Conservation (phyloP, 2,113 vertebrate genomes). For the Oreochromis spilurus region DNA sequence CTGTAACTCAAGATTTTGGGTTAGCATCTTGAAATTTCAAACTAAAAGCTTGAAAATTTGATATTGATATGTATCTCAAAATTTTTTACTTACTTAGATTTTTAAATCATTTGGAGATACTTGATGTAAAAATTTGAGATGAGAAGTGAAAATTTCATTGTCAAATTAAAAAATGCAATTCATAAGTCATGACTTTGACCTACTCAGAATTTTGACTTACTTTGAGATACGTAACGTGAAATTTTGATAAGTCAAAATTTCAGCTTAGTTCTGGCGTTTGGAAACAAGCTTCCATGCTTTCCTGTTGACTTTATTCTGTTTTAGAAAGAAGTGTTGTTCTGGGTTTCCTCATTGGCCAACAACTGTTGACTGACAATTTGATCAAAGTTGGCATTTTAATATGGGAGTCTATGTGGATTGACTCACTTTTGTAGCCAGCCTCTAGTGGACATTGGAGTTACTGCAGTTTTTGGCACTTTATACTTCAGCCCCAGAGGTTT, state of each 20-base stretch:
- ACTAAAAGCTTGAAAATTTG: not conserved
- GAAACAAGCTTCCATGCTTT: not conserved
- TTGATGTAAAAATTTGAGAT: not conserved
- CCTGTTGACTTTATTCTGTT: not conserved
- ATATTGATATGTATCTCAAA: not conserved
- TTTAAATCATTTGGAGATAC: not conserved
- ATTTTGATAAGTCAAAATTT: not conserved
- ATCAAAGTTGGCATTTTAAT: not conserved
- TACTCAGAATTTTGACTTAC: not conserved
- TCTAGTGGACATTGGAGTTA: not conserved
- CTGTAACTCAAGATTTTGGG: not conserved
- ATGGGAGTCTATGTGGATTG: not conserved
- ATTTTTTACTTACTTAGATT: not conserved
- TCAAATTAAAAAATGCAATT: not conserved
- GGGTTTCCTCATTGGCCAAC: not conserved
- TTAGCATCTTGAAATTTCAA: not conserved
- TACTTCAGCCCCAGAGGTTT: not conserved
- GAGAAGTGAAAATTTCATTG: not conserved
- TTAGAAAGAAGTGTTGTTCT: not conserved
- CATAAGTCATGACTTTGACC: not conserved
- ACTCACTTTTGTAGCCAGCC: not conserved
- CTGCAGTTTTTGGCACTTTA: not conserved
- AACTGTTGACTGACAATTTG: not conserved
- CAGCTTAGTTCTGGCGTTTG: not conserved
- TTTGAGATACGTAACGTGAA: not conserved